Evolutionary conservation across 2,797 vertebrate species (phyloP).

Genomic region (Syngnathus acus): DNA sequence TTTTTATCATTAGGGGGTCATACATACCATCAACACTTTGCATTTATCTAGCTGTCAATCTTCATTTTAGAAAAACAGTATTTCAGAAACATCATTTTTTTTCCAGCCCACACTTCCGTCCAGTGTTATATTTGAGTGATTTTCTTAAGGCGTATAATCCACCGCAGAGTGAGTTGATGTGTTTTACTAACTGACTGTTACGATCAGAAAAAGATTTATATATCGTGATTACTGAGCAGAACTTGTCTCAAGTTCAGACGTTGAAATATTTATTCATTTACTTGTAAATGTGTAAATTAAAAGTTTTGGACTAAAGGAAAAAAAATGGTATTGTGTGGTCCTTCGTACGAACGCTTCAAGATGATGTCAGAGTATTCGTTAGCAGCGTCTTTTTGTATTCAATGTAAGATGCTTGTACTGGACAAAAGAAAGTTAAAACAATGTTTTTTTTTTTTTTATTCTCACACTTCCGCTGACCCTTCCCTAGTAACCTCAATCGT

Average conservation of each 20-base stretch:
- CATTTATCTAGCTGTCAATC: background rate
- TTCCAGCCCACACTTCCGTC: background rate
- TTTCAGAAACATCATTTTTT: background rate
- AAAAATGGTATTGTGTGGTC: background rate
- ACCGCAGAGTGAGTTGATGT: background rate
- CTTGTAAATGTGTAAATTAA: slow-evolving; percentile 10
- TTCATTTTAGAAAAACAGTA: background rate
- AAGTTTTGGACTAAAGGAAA: background rate
- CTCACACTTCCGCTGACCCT: no score
- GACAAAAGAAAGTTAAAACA: no score
- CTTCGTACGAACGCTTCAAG: background rate
- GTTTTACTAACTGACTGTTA: slow-evolving; percentile 2
- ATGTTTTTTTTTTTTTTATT: no score
- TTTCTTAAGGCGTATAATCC: background rate
- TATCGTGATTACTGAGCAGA: slow-evolving; percentile 1
- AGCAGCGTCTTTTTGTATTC: no score
- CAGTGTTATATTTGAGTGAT: background rate
- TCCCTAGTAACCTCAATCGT: no score
- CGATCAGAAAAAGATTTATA: background rate
- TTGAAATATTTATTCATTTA: slow-evolving; percentile 4
- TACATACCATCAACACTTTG: background rate
- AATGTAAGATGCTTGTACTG: no score
- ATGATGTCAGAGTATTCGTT: background rate
- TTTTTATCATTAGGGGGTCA: background rate
- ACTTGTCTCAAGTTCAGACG: background rate